Percentiles rank a stretch among this genome's conserved stretches.
Conservation (phyloP, 2,888 invertebrate species). For the Melangyna quadrimaculata region DNA sequence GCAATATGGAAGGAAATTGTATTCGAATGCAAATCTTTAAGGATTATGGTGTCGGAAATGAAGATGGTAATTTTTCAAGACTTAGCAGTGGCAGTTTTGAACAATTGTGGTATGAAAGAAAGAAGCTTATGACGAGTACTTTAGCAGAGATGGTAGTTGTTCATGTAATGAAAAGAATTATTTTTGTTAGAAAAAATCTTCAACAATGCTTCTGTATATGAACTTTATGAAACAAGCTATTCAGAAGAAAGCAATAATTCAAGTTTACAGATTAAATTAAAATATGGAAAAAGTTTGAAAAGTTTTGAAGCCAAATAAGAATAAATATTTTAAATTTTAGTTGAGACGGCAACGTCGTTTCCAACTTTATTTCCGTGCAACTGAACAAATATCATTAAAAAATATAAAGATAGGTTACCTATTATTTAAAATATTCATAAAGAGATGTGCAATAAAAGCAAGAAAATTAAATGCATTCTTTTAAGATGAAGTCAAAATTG, state of each 20-base stretch:
- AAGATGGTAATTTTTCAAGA: conserved; percentile 27
- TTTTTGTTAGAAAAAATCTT: background rate
- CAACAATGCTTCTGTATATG: background rate
- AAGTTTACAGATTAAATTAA: too few species aligned
- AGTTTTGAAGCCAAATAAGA: too few species aligned
- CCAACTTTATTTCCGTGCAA: too few species aligned
- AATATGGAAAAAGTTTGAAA: too few species aligned
- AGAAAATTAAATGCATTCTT: background rate
- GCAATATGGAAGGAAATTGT: conserved; percentile 37
- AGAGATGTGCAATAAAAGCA: too few species aligned
- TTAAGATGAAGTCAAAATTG: background rate
- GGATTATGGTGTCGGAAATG: conserved; percentile 51
- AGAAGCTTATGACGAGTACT: background rate
- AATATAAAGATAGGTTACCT: too few species aligned
- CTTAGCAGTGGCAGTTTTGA: background rate
- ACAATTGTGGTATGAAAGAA: background rate
- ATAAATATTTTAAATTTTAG: too few species aligned
- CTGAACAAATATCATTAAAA: too few species aligned
- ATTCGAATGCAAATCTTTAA: conserved; percentile 33
- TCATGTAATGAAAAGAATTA: background rate
- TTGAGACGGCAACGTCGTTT: too few species aligned
- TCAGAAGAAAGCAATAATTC: too few species aligned
- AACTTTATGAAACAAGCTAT: background rate
- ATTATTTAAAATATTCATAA: too few species aligned
- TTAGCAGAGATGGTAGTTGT: background rate